Percentiles rank a stretch among this genome's conserved stretches.
Evolutionary conservation across 2,888 invertebrate species (phyloP).

Genomic region (Sarcophaga subvicina): DNA sequence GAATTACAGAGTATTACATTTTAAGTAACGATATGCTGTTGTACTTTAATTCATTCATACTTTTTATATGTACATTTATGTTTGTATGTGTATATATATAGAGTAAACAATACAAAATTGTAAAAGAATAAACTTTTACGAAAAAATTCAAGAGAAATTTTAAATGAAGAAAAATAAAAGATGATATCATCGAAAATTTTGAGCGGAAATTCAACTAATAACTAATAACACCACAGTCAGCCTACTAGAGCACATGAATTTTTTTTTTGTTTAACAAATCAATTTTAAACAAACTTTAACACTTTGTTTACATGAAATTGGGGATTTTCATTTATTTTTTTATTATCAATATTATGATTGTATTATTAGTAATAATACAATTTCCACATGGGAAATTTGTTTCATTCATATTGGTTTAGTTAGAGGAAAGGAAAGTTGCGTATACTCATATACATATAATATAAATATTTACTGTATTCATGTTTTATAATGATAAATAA

Average conservation of each 20-base stretch:
- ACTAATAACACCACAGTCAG: slow-evolving; percentile 5
- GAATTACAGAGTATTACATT: no score
- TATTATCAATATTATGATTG: slow-evolving; percentile 31
- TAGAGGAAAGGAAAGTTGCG: background rate
- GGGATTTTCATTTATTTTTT: slow-evolving; percentile 19
- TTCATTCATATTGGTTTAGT: background rate
- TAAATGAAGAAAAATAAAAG: slow-evolving; percentile 49
- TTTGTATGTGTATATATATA: background rate
- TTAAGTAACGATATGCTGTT: no score
- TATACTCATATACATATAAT: background rate
- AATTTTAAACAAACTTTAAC: slow-evolving; percentile 18
- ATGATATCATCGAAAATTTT: slow-evolving; percentile 69
- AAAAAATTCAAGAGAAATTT: slow-evolving; percentile 30
- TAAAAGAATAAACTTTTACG: slow-evolving; percentile 20
- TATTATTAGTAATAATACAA: slow-evolving; percentile 28
- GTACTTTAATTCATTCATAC: background rate
- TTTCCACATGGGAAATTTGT: slow-evolving; percentile 38
- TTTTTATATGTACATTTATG: no score
- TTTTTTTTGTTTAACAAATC: background rate
- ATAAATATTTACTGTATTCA: background rate
- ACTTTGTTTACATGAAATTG: slow-evolving; percentile 16
- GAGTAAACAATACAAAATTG: slow-evolving; percentile 1
- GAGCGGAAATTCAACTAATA: slow-evolving; percentile 59
- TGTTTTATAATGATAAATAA: no score
- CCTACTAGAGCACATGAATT: background rate